phyloP scores from a whole-genome alignment of 2,113 vertebrate species.

The Noctilio leporinus region DNA sequence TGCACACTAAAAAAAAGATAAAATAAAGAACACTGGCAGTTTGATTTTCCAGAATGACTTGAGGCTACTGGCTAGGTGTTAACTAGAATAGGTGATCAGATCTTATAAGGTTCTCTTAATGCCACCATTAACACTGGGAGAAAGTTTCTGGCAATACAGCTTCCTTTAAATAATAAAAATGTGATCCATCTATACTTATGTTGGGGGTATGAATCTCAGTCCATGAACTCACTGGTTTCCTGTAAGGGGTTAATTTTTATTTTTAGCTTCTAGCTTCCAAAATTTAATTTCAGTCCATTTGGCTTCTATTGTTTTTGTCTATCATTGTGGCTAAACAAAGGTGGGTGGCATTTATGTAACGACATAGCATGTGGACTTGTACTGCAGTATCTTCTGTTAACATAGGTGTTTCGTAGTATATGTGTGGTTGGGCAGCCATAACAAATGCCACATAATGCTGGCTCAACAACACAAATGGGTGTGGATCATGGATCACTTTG shows the following conservation, averaged over 20 bases:
- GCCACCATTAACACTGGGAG: neutral
- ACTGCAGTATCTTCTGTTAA: neutral
- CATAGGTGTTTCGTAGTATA: neutral
- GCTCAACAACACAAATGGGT: neutral
- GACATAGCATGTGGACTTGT: neutral
- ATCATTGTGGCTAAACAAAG: neutral
- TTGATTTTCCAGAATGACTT: neutral
- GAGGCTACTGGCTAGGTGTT: neutral
- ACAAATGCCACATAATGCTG: neutral
- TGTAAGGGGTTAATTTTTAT: neutral
- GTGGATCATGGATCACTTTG: neutral
- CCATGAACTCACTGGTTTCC: neutral
- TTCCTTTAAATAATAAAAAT: neutral
- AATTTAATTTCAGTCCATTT: neutral
- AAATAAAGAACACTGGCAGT: neutral
- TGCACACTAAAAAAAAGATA: neutral
- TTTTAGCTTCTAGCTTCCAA: neutral
- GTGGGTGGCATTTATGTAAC: neutral
- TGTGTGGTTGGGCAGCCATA: neutral
- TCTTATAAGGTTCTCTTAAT: neutral
- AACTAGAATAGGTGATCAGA: neutral
- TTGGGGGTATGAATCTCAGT: neutral
- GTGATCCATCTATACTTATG: neutral
- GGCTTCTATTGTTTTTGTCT: neutral
- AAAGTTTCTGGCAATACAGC: neutral